These are phyloP conservation scores for Embidobia sp. DNA, from an alignment of 2,888 invertebrate species.

Conservation along the genomic window DNA sequence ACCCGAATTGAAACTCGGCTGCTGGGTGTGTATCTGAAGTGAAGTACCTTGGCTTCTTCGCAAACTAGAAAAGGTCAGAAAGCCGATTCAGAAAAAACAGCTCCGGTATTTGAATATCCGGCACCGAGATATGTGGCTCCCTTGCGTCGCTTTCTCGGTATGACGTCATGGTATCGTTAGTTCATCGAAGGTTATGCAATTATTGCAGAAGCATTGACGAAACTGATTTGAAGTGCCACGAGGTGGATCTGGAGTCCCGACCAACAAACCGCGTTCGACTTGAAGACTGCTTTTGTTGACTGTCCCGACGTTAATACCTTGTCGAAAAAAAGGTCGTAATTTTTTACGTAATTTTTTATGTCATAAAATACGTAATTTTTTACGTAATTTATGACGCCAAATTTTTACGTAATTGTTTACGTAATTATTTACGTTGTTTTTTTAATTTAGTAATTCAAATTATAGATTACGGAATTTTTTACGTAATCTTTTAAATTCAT, in stretches of 20 bases:
- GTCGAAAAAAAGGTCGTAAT: too few relatives aligned
- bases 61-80: conserved; percentile 28
- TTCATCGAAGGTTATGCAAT: background rate
- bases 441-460: too few relatives aligned
- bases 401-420: too few relatives aligned
- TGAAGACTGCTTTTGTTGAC: background rate
- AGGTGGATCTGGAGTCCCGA: background rate
- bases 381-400: too few relatives aligned
- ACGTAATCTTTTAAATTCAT: too few relatives aligned
- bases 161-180: background rate
- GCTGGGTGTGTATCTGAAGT: conserved; percentile 40
- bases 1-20: too few relatives aligned
- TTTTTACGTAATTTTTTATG: too few relatives aligned
- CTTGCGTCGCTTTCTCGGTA: conserved; percentile 68
- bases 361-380: too few relatives aligned
- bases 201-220: background rate
- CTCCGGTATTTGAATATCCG: conserved; percentile 23
- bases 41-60: conserved; percentile 37
- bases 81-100: conserved; percentile 30
- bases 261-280: background rate
- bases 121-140: conserved; percentile 25
- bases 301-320: background rate
- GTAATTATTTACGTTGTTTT: too few relatives aligned
- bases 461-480: too few relatives aligned
- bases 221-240: background rate